Evolutionary conservation across 1,140 invertebrate genomes (phyloP).

Genomic region (Heliconius hewitsoni): DNA sequence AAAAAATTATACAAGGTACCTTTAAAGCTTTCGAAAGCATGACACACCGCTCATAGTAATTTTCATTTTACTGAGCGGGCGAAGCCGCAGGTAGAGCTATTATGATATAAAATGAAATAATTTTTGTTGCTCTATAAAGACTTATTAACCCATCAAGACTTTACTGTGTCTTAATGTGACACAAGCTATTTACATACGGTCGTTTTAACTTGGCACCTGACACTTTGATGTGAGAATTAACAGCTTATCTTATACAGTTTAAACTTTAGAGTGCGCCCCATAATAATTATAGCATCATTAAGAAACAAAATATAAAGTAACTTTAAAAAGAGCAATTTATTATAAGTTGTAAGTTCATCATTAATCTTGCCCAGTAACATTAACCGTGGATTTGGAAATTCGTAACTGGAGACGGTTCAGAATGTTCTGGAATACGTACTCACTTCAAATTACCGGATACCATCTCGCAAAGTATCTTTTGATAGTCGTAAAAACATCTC

Average conservation of each 20-base stretch:
- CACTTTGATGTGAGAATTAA: neutral
- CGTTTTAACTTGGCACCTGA: neutral
- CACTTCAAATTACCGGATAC: conserved; percentile 66
- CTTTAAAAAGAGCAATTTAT: conserved; percentile 12
- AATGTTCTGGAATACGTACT: conserved; percentile 61
- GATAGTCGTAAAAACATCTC: conserved; percentile 79
- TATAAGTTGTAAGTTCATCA: conserved; percentile 16
- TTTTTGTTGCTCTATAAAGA: neutral
- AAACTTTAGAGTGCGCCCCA: neutral
- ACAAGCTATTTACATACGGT: neutral
- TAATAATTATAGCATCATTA: neutral
- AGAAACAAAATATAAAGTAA: conserved; percentile 10
- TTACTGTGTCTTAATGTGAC: neutral
- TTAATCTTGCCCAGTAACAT: conserved; percentile 27
- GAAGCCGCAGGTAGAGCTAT: no score
- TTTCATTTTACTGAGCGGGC: no score
- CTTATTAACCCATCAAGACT: neutral
- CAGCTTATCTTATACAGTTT: neutral
- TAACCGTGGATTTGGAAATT: conserved; percentile 49
- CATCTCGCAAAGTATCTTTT: conserved; percentile 77
- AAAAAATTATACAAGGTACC: no score
- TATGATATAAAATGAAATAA: neutral
- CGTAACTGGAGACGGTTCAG: conserved; percentile 45
- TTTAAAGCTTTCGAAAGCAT: no score
- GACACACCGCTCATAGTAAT: no score